A percentile compares a stretch with the other conserved stretches of the same genome.
These are phyloP conservation scores for Sander vitreus DNA, from an alignment of 2,113 vertebrate genomes.

Conservation along the genomic window DNA sequence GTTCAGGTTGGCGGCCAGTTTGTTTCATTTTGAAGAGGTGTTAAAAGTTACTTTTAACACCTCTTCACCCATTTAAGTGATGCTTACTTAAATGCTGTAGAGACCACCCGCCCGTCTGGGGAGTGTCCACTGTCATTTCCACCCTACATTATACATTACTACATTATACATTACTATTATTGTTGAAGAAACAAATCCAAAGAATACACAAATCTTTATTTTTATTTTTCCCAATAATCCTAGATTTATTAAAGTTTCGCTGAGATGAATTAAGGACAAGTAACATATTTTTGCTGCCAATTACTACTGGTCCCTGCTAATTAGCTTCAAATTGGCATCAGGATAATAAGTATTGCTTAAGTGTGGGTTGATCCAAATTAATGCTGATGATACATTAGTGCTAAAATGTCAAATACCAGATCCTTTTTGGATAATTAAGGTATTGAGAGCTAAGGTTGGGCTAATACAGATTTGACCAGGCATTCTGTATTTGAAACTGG, in stretches of 20 bases:
- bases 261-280: conserved; percentile 30
- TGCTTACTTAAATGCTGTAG: too few species aligned
- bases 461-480: conserved; percentile 13
- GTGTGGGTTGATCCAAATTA: conserved; percentile 53
- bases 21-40: too few species aligned
- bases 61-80: too few species aligned
- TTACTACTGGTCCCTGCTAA: conserved; percentile 54
- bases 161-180: not conserved
- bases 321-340: conserved; percentile 55
- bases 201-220: not conserved
- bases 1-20: too few species aligned
- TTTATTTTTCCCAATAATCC: not conserved
- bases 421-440: conserved; percentile 69
- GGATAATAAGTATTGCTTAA: conserved; percentile 47
- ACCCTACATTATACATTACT: too few species aligned
- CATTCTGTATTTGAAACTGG: conserved; percentile 42
- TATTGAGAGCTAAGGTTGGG: conserved; percentile 56
- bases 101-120: too few species aligned
- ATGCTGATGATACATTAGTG: conserved; percentile 55
- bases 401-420: conserved; percentile 69
- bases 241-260: conserved; percentile 4
- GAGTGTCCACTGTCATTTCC: too few species aligned
- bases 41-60: too few species aligned
- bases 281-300: conserved; percentile 48
- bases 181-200: not conserved